Evolutionary conservation across 1,140 invertebrate genomes (phyloP).

Genomic region (Radopholus similis): DNA sequence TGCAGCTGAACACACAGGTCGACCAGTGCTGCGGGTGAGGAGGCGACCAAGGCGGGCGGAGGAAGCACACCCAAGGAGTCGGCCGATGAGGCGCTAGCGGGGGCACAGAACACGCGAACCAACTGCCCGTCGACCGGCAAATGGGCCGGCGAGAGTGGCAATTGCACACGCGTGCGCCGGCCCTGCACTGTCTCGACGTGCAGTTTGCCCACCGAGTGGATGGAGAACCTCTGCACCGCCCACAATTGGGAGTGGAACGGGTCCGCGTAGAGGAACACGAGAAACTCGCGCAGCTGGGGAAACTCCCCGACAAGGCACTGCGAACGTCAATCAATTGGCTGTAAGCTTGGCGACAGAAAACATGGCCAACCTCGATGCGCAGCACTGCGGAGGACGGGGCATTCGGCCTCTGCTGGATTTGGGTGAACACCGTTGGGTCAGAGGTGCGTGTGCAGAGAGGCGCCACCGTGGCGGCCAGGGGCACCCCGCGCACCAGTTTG

Average conservation of each 20-base stretch:
- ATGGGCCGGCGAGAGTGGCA: not conserved
- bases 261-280: conserved; percentile 40
- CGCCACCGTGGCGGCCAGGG: conserved; percentile 20
- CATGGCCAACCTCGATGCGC: conserved; percentile 21
- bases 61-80: not conserved
- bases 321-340: not conserved
- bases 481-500: conserved; percentile 32
- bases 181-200: conserved; percentile 41
- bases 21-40: not conserved
- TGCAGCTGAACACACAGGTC: not conserved
- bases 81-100: not conserved
- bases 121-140: not conserved
- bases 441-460: conserved; percentile 26
- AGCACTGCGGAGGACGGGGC: conserved; percentile 20
- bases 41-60: conserved; percentile 4
- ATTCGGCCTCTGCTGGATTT: no score
- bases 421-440: conserved; percentile 40
- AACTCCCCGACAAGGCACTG: conserved; percentile 31
- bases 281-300: conserved; percentile 29
- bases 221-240: conserved; percentile 34
- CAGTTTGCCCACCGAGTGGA: conserved; percentile 33
- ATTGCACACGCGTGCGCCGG: conserved; percentile 40
- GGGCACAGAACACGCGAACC: not conserved
- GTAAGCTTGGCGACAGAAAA: not conserved
- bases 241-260: conserved; percentile 14